Evolutionary conservation across 2,888 invertebrate species (phyloP), one percentile per base, ranked within the genome.

Genomic region (Pedicia rivosa): DNA sequence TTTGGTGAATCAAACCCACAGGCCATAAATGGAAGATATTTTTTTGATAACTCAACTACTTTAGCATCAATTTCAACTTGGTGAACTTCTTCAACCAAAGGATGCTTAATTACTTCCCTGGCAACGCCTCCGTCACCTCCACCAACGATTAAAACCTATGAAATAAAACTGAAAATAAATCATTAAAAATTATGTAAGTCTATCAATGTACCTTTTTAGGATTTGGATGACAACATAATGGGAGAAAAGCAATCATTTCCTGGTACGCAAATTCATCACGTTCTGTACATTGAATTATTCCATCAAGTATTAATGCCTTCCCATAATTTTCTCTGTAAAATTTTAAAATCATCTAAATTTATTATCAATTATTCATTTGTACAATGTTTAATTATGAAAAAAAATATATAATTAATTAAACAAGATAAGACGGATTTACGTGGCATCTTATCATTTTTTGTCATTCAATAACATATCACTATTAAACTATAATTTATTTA

Each of bases 111-210:
- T 0, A 94, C 87, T 59, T 98, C 98, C 8, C 97, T 71, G 0
- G 91, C 88, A 4, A 95, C 94, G 2, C 97, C 98, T 0, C 97
- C 98, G 61, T 98, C 97, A 0, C 97, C 98, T 0, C 97, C 98
- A 1, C 98, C 97, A 14, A 98, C 88, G 45, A 97, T 90, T 22
- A 97, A 65, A 3, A 88, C 35, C 24, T 24, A 8, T n/a, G 8
- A 24, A 72, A 74, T 76, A 45, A 2, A 49, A 43, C 4, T 9
- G 15, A 28, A 31, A 17, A 10, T n/a, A 31, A 31, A 31, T 31
- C 92, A 1, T 92, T 92, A 8, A 4, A 24, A 24, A 10, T 10
- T 3, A 24, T 3, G n/a, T 10, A 24, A 94, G 83, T 42, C 92
- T 84, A 19, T 91, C 65, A 10, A 91, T 10, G n/a, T 5, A 24